Evolutionary conservation across 2,888 invertebrate species (phyloP).

Genomic region (Molanna angustata): DNA sequence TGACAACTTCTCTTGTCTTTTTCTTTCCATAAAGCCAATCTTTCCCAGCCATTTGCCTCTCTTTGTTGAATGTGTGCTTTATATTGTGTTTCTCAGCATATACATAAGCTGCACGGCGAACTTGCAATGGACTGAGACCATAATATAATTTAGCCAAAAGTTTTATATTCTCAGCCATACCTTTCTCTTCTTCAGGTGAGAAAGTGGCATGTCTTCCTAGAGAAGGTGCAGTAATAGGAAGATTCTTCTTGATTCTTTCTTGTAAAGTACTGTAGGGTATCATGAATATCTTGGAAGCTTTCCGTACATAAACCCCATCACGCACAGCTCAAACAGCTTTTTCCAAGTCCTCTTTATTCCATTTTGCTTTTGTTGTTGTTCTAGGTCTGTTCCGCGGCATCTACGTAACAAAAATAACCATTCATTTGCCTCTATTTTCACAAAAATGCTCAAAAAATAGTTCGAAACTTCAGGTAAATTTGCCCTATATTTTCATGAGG

Average conservation of each 20-base stretch:
- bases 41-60: not conserved
- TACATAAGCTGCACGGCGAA: too few species aligned
- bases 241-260: too few species aligned
- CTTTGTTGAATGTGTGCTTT: slow-evolving; percentile 5
- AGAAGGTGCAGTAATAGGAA: too few species aligned
- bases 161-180: not conserved
- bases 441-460: too few species aligned
- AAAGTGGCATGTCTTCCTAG: not conserved
- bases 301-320: not conserved
- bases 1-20: slow-evolving; percentile 26
- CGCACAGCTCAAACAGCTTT: not conserved
- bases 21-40: slow-evolving; percentile 11
- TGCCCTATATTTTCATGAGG: too few species aligned
- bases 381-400: not conserved
- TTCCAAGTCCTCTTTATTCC: not conserved
- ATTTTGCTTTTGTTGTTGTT: not conserved
- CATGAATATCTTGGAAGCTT: not conserved
- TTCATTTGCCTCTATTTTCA: too few species aligned
- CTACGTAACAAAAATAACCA: not conserved
- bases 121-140: too few species aligned
- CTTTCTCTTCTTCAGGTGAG: not conserved
- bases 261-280: slow-evolving; percentile 2
- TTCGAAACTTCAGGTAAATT: too few species aligned
- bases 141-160: not conserved
- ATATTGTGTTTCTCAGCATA: too few species aligned